Evolutionary conservation across 2,888 invertebrate genomes (phyloP), one percentile per base, ranked within the genome.

Genomic region (Himalopsyche japonica): DNA sequence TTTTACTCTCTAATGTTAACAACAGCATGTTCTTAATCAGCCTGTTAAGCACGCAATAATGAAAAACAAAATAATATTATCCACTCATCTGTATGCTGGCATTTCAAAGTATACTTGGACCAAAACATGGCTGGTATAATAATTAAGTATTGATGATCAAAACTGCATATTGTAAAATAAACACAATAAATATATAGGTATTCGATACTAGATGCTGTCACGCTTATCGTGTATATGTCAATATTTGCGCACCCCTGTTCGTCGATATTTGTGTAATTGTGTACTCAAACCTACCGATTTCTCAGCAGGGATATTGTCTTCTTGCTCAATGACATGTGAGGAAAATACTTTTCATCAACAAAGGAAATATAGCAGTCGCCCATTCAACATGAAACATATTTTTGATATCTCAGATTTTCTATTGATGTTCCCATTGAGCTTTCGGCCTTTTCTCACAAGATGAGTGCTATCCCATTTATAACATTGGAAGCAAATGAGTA

Each of bases 231-330:
- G n/a, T 32, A 12, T 7, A 47, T 70, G 37, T 47, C 70, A 76
- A 47, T 27, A 81, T 30, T 76, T 81, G 15, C 27, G 12, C 70
- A 70, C 27, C 70, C 27, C 70, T 70, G 70, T 70, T 30, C 24
- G 20, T 24, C 12, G 70, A 83, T 79, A 82, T 70, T 83, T 70
- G 83, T 48, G 83, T 80, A 83, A 83, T 83, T 83, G 76, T 80
- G 80, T 83, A 83, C 76, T 70, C 70, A 37, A 48, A 83, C 49
- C 79, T 30, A 70, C 79, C 49, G 64, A 70, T 81, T 34, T 81
- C 76, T 84, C 84, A 77, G 70, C 70, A 70, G 70, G 48, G 80
- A 83, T 76, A 83, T 83, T 79, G 82, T 82, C 82, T 82, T 64
- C 78, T 34, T 64, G 83, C 15, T 77, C 76, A 84, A 84, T 84